Base-by-base conservation (phyloP, 1,140 invertebrate genomes). In the Panonychus citri region DNA sequence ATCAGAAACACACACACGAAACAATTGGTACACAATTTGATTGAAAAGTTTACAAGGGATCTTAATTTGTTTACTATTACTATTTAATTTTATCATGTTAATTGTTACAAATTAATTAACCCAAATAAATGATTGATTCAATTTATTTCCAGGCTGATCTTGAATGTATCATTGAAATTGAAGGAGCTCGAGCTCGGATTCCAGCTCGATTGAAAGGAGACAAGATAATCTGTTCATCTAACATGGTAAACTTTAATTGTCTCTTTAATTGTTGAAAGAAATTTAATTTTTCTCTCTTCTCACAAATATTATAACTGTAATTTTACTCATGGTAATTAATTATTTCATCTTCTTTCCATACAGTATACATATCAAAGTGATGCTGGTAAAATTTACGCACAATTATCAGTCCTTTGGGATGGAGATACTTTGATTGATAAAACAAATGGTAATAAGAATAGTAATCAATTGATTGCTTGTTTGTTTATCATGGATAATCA, bases 331-430 rank as follows among this genome's bases (percentile, higher is more conserved):
- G 30, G 12, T 34, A 34, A 34, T 34, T 54, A 60, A 64, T 57
- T 26, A 24, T 24, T 52, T n/a, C 24, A 7, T 52, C 21, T 52
- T 21, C 1, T n/a, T 52, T 60, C 51, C 61, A 70, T 70, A 55
- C 63, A 81, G 69, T 89, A 90, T 66, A 85, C 85, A 8, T 93
- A 91, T 71, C 82, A 89, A 70, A 80, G 80, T 27, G 76, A 79
- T 62, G 78, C 79, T 7, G 82, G 85, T 25, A 83, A 90, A 70
- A 85, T 87, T 64, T 78, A 85, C 68, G 86, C 85, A 0, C 82
- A 79, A 63, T 81, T 93, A 34, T 84, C 82, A 58, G 81, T 93
- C 30, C 80, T 88, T 24, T 91, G 86, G 86, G 91, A 91, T 69
- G 76, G 81, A 34, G 85, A 87, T 67, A 86, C 90, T 67, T 85